Conservation (phyloP, 2,888 invertebrate species). For the Drosophila monieri region DNA sequence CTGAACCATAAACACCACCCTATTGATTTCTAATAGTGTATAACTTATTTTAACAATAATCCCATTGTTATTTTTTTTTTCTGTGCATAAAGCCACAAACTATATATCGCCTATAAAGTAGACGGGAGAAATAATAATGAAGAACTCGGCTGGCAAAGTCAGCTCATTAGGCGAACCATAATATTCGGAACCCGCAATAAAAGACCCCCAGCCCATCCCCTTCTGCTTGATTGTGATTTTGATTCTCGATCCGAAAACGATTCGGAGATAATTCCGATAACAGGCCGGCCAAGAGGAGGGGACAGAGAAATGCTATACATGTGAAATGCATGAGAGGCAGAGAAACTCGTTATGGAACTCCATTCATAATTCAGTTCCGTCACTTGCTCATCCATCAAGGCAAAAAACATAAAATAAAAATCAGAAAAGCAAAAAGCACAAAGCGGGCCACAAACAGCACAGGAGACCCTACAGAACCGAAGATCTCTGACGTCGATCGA, state of each 20-base stretch:
- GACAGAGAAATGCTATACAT: conserved; percentile 9
- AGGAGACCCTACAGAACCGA: not conserved
- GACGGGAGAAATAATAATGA: conserved; percentile 31
- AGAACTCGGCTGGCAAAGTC: conserved; percentile 23
- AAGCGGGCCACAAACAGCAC: too few species aligned
- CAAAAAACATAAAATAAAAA: not conserved
- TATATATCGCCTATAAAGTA: conserved; percentile 21
- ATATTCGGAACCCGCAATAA: conserved; percentile 31
- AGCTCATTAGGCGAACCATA: conserved; percentile 33
- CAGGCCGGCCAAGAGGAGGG: conserved; percentile 1
- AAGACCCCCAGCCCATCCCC: not conserved
- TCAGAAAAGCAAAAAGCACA: not conserved
- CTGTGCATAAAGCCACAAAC: conserved; percentile 11
- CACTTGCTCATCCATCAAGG: conserved; percentile 28
- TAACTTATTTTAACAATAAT: not conserved
- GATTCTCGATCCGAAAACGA: conserved; percentile 6
- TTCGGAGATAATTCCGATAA: conserved; percentile 10
- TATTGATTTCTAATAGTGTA: not conserved
- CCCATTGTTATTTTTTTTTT: not conserved
- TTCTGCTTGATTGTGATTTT: not conserved
- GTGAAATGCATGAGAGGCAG: conserved; percentile 17
- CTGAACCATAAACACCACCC: too few species aligned
- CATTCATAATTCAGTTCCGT: conserved; percentile 61
- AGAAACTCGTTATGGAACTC: conserved; percentile 49
- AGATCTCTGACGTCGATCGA: not conserved